Conservation (phyloP, 2,797 vertebrate species). For the Cynopterus sphinx region DNA sequence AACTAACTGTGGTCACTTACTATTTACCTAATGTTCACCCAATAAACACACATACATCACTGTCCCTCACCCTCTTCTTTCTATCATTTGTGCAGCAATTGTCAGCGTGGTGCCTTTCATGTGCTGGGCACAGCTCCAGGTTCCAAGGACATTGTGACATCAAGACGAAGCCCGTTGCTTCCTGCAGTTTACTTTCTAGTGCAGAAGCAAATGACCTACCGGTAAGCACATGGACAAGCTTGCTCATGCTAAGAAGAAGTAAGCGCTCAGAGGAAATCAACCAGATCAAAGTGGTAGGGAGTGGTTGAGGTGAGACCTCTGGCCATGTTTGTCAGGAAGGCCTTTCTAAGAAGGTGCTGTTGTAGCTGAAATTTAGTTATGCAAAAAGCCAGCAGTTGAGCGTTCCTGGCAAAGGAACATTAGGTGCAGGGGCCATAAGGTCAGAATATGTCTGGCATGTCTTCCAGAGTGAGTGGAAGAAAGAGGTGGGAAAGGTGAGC, state of each 20-base stretch:
- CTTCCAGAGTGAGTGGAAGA: background rate
- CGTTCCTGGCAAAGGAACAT: background rate
- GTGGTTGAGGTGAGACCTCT: background rate
- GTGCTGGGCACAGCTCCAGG: background rate
- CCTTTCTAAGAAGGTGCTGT: background rate
- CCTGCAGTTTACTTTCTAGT: background rate
- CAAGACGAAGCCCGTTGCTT: background rate
- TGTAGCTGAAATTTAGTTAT: background rate
- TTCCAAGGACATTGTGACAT: background rate
- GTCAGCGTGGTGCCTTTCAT: background rate
- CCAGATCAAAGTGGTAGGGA: too few species aligned
- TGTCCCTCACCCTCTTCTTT: background rate
- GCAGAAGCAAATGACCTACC: background rate
- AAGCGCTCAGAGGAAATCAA: background rate
- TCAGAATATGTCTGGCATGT: too few species aligned
- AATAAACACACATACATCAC: too few species aligned
- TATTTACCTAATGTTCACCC: too few species aligned
- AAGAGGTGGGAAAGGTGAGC: background rate
- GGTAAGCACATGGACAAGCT: accelerated
- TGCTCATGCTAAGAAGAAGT: background rate
- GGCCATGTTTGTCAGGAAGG: background rate
- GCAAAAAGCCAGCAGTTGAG: background rate
- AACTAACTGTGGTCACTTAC: background rate
- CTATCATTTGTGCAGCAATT: background rate
- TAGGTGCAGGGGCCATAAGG: background rate